Percentiles rank a stretch among this genome's conserved stretches.
phyloP scores from a whole-genome alignment of 2,797 vertebrate genomes.

The Siniperca obscura region DNA sequence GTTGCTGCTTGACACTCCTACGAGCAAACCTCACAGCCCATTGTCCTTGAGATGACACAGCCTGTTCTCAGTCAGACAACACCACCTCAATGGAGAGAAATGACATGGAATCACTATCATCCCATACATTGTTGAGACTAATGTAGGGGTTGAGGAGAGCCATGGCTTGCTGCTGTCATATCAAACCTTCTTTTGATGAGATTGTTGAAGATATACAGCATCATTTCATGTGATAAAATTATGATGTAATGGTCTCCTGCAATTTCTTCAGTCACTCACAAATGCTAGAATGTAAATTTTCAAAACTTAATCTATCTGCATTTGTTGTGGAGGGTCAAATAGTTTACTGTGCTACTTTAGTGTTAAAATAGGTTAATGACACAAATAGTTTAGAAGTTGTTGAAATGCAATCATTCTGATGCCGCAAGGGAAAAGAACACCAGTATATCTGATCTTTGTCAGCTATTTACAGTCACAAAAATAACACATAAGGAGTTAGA shows the following conservation, averaged over 20 bases:
- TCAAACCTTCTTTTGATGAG: slow-evolving; percentile 30
- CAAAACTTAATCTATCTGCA: slow-evolving; percentile 4
- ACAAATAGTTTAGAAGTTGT: slow-evolving; percentile 16
- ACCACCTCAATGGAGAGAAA: background rate
- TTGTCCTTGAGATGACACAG: slow-evolving; percentile 19
- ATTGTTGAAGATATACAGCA: slow-evolving; percentile 15
- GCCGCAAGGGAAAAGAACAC: slow-evolving; percentile 13
- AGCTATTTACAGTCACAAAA: slow-evolving; percentile 37
- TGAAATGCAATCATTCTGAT: slow-evolving; percentile 18
- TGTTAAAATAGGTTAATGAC: slow-evolving; percentile 45
- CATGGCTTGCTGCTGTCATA: slow-evolving; percentile 17
- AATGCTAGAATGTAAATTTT: slow-evolving; percentile 24
- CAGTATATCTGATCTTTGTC: slow-evolving; percentile 26
- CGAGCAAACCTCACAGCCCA: background rate
- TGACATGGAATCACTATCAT: background rate
- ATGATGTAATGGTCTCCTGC: slow-evolving; percentile 21
- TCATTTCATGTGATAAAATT: slow-evolving; percentile 44
- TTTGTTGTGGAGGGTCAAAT: slow-evolving; percentile 35
- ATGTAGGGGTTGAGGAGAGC: slow-evolving; percentile 1
- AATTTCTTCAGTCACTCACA: slow-evolving; percentile 28
- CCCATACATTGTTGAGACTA: background rate
- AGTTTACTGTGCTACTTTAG: slow-evolving; percentile 31
- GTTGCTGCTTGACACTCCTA: too few relatives aligned
- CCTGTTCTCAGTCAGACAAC: slow-evolving; percentile 1
- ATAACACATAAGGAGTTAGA: slow-evolving; percentile 22